phyloP scores from a whole-genome alignment of 1,140 invertebrate species.

The Sesamia nonagrioides region DNA sequence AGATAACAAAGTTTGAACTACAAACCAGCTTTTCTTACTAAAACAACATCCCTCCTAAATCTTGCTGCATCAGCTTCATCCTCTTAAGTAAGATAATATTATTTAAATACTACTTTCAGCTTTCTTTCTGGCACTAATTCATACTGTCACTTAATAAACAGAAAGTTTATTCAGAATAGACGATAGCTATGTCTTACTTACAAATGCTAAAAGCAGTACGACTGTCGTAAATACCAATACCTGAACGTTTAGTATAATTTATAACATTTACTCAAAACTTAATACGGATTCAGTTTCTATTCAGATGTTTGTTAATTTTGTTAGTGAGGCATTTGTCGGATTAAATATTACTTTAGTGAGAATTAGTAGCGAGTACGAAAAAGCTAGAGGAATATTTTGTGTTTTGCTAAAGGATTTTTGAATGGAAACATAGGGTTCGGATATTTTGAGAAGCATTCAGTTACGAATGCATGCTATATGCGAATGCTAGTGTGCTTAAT shows the following conservation, averaged over 20 bases:
- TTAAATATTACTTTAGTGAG: slow-evolving; percentile 31
- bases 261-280: slow-evolving; percentile 59
- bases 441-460: not conserved
- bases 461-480: too few species aligned
- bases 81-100: not conserved
- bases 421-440: not conserved
- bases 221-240: slow-evolving; percentile 52
- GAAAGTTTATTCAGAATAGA: slow-evolving; percentile 22
- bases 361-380: slow-evolving; percentile 3
- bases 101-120: slow-evolving; percentile 10
- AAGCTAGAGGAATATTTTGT: slow-evolving; percentile 2
- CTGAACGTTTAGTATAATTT: slow-evolving; percentile 47
- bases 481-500: too few species aligned
- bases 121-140: slow-evolving; percentile 17
- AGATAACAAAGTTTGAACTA: too few species aligned
- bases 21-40: too few species aligned
- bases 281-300: slow-evolving; percentile 48
- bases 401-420: slow-evolving; percentile 11
- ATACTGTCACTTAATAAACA: slow-evolving; percentile 29
- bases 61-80: not conserved
- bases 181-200: slow-evolving; percentile 37
- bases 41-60: not conserved
- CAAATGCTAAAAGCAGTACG: slow-evolving; percentile 36
- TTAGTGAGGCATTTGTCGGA: slow-evolving; percentile 55
- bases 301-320: slow-evolving; percentile 63